phyloP scores from a whole-genome alignment of 2,113 vertebrate genomes.

The Lanius ludovicianus region DNA sequence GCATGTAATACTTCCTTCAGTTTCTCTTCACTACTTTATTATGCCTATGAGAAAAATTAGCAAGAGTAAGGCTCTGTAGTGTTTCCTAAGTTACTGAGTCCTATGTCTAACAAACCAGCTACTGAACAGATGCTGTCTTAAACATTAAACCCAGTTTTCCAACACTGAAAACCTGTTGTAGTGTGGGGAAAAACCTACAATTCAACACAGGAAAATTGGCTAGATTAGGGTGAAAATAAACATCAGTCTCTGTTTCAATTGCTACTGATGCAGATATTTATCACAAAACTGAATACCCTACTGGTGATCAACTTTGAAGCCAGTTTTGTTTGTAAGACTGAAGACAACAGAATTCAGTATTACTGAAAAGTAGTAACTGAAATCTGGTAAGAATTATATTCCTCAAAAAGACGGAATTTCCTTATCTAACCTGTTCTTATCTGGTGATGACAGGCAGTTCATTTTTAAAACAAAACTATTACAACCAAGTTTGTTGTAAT shows the following conservation, averaged over 20 bases:
- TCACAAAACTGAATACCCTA: neutral
- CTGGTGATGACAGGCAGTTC: accelerated
- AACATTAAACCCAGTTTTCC: neutral
- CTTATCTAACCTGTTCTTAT: neutral
- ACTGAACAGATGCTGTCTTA: constrained; percentile 56
- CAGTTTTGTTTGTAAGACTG: neutral
- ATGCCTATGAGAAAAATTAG: neutral
- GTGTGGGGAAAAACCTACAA: neutral
- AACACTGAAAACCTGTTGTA: neutral
- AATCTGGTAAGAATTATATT: neutral
- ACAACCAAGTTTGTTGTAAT: neutral
- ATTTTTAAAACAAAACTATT: neutral
- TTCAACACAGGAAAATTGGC: neutral
- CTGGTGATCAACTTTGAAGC: neutral
- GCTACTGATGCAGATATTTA: neutral
- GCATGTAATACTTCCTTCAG: neutral
- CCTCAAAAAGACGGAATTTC: neutral
- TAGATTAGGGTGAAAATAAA: neutral
- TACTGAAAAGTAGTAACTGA: neutral
- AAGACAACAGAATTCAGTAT: neutral
- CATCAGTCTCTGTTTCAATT: neutral
- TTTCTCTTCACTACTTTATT: constrained; percentile 2
- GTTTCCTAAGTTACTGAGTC: constrained; percentile 70
- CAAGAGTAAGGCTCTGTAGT: neutral
- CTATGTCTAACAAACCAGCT: constrained; percentile 64